A percentile compares a stretch with the other conserved stretches of the same genome.
Evolutionary conservation across 2,888 invertebrate genomes (phyloP).

Genomic region (Caenorhabditis sp.): DNA sequence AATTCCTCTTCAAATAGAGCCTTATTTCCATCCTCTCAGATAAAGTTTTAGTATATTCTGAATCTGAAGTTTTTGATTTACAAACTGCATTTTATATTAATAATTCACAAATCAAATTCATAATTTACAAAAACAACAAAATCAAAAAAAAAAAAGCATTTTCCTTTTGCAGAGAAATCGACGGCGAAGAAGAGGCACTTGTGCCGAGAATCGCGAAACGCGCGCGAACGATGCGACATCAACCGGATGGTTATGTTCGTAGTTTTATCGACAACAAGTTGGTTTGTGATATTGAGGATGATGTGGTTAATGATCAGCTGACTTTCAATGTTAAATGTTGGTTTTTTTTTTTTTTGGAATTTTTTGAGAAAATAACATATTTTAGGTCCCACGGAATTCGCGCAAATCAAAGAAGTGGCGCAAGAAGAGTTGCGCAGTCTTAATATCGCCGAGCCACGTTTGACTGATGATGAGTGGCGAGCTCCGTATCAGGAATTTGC

Average conservation of each 20-base stretch:
- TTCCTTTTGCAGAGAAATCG: slow-evolving; percentile 4
- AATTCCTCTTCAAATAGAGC: no score
- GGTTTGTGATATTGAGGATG: slow-evolving; percentile 54
- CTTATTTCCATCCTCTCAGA: no score
- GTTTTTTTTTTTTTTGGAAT: not conserved
- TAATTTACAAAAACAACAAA: no score
- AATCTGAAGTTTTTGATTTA: no score
- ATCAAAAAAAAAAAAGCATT: not conserved
- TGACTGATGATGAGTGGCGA: slow-evolving; percentile 51
- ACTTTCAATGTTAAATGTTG: slow-evolving; percentile 57
- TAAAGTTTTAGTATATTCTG: no score
- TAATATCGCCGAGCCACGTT: slow-evolving; percentile 34
- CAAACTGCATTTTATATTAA: no score
- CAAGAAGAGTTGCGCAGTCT: slow-evolving; percentile 39
- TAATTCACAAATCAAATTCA: no score
- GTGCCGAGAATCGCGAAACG: slow-evolving; percentile 49
- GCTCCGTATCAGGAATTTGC: slow-evolving; percentile 44
- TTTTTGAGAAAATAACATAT: not conserved
- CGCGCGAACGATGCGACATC: slow-evolving; percentile 58
- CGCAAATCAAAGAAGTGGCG: slow-evolving; percentile 47
- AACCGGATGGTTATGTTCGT: slow-evolving; percentile 57
- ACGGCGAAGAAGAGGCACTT: slow-evolving; percentile 37
- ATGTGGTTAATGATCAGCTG: slow-evolving; percentile 56
- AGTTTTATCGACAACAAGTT: slow-evolving; percentile 61
- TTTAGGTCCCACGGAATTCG: slow-evolving; percentile 57